A percentile compares a stretch with the other conserved stretches of the same genome.
These are phyloP conservation scores for Emydocephalus ijimae DNA, from an alignment of 2,113 vertebrate species.

Conservation along the genomic window DNA sequence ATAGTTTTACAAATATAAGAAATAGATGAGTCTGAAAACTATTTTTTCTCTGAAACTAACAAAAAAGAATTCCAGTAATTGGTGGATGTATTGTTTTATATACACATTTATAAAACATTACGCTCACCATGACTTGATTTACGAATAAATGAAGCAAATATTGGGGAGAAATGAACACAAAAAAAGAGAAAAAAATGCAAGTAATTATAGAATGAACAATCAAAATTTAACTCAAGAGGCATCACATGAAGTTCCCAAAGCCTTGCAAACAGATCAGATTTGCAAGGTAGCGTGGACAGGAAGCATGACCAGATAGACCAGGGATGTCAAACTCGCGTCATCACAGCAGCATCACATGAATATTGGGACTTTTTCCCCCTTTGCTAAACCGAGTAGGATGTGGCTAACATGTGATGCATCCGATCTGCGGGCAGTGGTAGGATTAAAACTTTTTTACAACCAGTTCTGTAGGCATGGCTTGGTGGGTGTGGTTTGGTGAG, in stretches of 20 bases:
- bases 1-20: conserved; percentile 49
- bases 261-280: background rate
- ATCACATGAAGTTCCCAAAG: background rate
- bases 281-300: background rate
- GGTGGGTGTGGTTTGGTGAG: no score
- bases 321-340: no score
- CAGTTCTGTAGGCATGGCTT: no score
- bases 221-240: background rate
- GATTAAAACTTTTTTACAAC: no score
- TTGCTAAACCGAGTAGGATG: no score
- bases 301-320: background rate
- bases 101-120: background rate
- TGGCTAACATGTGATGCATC: no score
- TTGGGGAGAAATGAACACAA: conserved; percentile 43
- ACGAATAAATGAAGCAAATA: conserved; percentile 45
- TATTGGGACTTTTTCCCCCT: no score
- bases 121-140: conserved; percentile 27
- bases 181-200: conserved; percentile 49
- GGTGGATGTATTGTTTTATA: background rate
- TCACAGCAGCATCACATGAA: no score
- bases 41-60: conserved; percentile 41
- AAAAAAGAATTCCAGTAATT: conserved; percentile 34
- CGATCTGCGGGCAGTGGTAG: no score
- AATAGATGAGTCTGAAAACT: conserved; percentile 41
- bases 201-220: background rate